Percentiles rank a stretch among this genome's conserved stretches.
phyloP scores from a whole-genome alignment of 35 echinoderm and acorn worm species.

The Holothuria glaberrima region DNA sequence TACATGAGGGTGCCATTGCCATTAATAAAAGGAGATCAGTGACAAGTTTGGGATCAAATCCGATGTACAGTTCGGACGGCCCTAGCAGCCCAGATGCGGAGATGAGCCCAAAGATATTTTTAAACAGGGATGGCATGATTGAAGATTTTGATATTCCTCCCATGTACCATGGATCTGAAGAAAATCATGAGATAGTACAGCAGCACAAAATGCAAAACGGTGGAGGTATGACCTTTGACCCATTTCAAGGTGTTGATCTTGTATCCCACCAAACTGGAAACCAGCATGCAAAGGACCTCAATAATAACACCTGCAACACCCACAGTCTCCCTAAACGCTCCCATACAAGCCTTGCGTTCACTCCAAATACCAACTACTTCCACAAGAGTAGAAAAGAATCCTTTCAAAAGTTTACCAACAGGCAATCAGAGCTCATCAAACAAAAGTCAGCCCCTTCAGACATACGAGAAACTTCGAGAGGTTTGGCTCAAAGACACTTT shows the following conservation, averaged over 20 bases:
- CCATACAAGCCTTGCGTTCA: conserved; percentile 2
- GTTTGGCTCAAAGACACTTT: conserved; percentile 1
- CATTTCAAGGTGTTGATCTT: not conserved
- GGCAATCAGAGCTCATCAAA: conserved; percentile 39
- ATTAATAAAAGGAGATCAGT: conserved; percentile 19
- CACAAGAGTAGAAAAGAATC: not conserved
- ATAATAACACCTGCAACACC: not conserved
- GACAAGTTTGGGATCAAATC: conserved; percentile 31
- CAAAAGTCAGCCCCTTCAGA: conserved; percentile 34
- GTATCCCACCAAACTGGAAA: not conserved
- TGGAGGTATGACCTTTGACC: conserved; percentile 3
- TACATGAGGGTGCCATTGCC: not conserved
- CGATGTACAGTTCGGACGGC: conserved; percentile 4
- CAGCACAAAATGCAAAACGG: not conserved
- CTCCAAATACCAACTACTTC: conserved; percentile 20
- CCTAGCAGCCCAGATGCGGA: conserved; percentile 18
- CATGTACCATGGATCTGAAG: conserved; percentile 22
- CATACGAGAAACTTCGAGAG: not conserved
- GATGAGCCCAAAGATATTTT: not conserved
- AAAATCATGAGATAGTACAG: not conserved
- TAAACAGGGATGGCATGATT: not conserved
- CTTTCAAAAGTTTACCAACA: conserved; percentile 7
- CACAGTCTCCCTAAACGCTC: not conserved
- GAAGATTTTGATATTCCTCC: conserved; percentile 47
- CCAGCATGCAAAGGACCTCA: not conserved